phyloP scores from a whole-genome alignment of 2,113 vertebrate genomes.

The Amblyornis subalaris region DNA sequence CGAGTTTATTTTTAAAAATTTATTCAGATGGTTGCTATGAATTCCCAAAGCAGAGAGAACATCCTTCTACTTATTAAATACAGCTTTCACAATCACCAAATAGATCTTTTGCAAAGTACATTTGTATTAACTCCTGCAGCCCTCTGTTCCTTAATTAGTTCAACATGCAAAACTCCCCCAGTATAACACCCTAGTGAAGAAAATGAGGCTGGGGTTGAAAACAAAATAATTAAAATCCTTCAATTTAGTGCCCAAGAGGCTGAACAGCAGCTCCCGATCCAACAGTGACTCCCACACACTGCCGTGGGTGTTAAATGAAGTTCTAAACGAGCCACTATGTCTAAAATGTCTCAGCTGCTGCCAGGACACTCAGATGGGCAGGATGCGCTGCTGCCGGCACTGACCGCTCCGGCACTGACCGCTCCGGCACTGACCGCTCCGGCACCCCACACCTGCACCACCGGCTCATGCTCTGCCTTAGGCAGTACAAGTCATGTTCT shows the following conservation, averaged over 20 bases:
- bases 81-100: not conserved
- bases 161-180: not conserved
- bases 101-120: not conserved
- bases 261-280: not conserved
- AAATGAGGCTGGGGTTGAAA: not conserved
- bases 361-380: not conserved
- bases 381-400: not conserved
- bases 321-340: fast-evolving
- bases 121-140: not conserved
- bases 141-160: not conserved
- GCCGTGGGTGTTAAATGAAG: not conserved
- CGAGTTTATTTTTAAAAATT: constrained; percentile 3
- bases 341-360: not conserved
- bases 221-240: not conserved
- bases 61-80: not conserved
- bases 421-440: fast-evolving
- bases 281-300: not conserved
- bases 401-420: not conserved
- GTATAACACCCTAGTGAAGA: fast-evolving
- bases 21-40: constrained; percentile 40
- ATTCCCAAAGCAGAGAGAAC: constrained; percentile 10
- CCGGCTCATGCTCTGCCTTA: not conserved
- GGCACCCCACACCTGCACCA: fast-evolving
- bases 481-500: not conserved
- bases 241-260: not conserved